Percentiles rank a stretch among this genome's conserved stretches.
Conservation (phyloP, 2,797 vertebrate genomes). For the Gallirallus australis region DNA sequence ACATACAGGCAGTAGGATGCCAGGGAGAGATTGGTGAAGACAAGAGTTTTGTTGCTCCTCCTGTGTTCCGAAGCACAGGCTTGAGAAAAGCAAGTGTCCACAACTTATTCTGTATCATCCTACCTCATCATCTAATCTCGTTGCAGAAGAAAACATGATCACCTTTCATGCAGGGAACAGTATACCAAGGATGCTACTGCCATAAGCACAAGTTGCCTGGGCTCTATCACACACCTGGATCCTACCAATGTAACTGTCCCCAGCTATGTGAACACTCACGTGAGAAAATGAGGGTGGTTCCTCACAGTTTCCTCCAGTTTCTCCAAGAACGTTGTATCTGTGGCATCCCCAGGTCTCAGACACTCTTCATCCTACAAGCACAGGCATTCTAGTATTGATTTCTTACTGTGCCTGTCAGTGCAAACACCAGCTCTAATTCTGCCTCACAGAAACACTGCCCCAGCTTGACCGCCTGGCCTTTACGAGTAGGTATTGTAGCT, state of each 20-base stretch:
- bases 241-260: not conserved
- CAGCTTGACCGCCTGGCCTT: not conserved
- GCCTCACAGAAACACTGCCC: not conserved
- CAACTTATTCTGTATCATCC: not conserved
- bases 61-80: not conserved
- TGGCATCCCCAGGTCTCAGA: conserved; percentile 95
- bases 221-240: not conserved
- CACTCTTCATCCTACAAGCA: conserved; percentile 93
- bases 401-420: not conserved
- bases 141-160: not conserved
- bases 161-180: not conserved
- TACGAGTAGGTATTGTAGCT: not conserved
- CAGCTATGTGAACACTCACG: conserved; percentile 82
- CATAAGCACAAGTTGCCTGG: not conserved
- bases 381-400: not conserved
- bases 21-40: not conserved
- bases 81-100: not conserved
- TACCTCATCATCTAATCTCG: not conserved
- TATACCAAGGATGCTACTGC: not conserved
- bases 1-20: not conserved
- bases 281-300: conserved; percentile 94
- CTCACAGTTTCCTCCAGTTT: conserved; percentile 94
- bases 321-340: conserved; percentile 93
- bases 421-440: not conserved
- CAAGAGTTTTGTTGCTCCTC: not conserved